Percentiles rank a stretch among this genome's conserved stretches.
phyloP scores from a whole-genome alignment of 2,888 invertebrate species.

The Pyrgus malvae region DNA sequence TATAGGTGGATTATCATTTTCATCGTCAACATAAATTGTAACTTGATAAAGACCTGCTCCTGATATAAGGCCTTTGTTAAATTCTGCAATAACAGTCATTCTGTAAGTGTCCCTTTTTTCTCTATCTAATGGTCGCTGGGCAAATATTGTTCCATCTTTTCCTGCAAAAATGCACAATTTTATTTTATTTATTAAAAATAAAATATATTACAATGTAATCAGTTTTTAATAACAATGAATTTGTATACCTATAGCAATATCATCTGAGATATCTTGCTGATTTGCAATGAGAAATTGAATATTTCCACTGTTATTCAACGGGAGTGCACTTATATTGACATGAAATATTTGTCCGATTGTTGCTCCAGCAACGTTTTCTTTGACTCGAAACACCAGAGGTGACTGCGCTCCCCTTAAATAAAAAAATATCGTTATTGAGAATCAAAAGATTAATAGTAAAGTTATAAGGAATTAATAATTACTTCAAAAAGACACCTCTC shows the following conservation, averaged over 20 bases:
- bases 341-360: slow-evolving; percentile 88
- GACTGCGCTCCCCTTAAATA: slow-evolving; percentile 85
- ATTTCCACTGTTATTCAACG: slow-evolving; percentile 64
- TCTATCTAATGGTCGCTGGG: slow-evolving; percentile 88
- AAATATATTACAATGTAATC: no score
- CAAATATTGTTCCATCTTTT: slow-evolving; percentile 89
- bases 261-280: slow-evolving; percentile 90
- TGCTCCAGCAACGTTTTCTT: slow-evolving; percentile 88
- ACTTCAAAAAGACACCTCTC: slow-evolving; percentile 84
- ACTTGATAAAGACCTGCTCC: slow-evolving; percentile 91
- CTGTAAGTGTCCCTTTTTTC: slow-evolving; percentile 88
- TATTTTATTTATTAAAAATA: no score
- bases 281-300: slow-evolving; percentile 90
- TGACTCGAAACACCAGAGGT: slow-evolving; percentile 87
- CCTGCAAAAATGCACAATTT: no score
- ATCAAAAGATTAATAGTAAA: slow-evolving; percentile 26
- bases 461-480: slow-evolving; percentile 37
- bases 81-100: slow-evolving; percentile 90
- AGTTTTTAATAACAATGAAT: no score
- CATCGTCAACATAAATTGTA: slow-evolving; percentile 90
- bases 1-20: slow-evolving; percentile 92
- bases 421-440: slow-evolving; percentile 35
- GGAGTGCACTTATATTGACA: slow-evolving; percentile 65
- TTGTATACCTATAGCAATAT: slow-evolving; percentile 86
- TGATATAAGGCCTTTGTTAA: slow-evolving; percentile 85